phyloP scores from a whole-genome alignment of 2,888 invertebrate species.

The Stramonita haemastoma region DNA sequence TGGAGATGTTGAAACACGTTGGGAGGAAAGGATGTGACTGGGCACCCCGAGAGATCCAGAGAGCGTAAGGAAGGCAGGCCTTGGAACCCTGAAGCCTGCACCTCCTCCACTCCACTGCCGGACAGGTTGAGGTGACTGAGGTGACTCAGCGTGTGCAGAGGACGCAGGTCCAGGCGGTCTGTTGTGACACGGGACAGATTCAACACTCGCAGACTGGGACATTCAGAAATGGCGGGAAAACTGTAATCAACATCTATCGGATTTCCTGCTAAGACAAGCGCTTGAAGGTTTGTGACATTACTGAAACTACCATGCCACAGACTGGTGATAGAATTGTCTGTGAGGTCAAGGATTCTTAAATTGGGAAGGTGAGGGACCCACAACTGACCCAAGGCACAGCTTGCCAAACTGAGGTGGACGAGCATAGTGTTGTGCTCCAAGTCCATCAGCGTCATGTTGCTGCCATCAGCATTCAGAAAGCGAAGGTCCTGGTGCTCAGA shows the following conservation, averaged over 20 bases:
- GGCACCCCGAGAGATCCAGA: conserved; percentile 20
- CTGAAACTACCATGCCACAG: background rate
- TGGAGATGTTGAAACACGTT: background rate
- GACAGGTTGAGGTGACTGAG: background rate
- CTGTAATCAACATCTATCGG: background rate
- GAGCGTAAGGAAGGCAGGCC: background rate
- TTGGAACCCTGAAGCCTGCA: background rate
- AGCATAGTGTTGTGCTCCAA: background rate
- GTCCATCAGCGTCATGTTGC: background rate
- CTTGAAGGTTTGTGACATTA: background rate
- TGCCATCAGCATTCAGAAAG: background rate
- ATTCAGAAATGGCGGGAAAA: background rate
- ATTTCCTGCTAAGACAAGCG: background rate
- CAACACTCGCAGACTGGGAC: background rate
- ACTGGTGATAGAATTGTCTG: background rate
- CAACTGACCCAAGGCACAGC: background rate
- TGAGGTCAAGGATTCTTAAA: background rate
- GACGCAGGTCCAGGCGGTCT: background rate
- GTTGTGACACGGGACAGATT: background rate
- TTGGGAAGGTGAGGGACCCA: background rate
- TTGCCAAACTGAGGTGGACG: background rate
- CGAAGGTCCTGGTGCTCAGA: background rate
- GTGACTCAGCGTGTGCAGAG: background rate
- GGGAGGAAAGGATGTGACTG: background rate
- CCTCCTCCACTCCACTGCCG: background rate